Percentiles rank a stretch among this genome's conserved stretches.
phyloP scores from a whole-genome alignment of 2,797 vertebrate species.

The Tinamus major region DNA sequence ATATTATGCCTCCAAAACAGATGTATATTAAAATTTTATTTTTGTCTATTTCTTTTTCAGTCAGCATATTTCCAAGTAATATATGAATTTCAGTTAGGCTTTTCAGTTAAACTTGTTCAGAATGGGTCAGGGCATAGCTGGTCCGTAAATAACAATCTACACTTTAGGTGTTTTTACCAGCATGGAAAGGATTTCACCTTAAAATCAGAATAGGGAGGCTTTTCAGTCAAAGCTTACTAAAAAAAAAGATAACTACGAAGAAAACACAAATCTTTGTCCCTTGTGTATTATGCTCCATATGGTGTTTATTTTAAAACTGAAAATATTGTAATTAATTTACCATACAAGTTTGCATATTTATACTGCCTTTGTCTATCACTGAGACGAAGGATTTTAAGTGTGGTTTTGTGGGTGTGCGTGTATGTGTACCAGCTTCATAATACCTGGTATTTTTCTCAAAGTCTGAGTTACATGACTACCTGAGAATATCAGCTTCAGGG shows the following conservation, averaged over 20 bases:
- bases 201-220: not conserved
- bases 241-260: not conserved
- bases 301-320: not conserved
- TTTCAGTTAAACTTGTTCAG: not conserved
- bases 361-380: not conserved
- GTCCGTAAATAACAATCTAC: not conserved
- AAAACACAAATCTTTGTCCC: not conserved
- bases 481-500: not conserved
- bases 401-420: not conserved
- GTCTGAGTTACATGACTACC: not conserved
- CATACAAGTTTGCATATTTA: not conserved
- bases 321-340: conserved; percentile 4
- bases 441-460: not conserved
- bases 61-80: not conserved
- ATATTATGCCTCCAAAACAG: not conserved
- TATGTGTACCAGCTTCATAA: not conserved
- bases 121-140: not conserved
- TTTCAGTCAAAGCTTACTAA: not conserved
- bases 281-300: not conserved
- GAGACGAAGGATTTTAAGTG: not conserved
- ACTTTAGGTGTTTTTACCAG: not conserved
- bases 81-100: not conserved
- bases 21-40: not conserved
- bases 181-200: not conserved
- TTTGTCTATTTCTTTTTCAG: not conserved